Evolutionary conservation across 2,797 vertebrate genomes (phyloP).

Genomic region (Chiloscyllium punctatum): DNA sequence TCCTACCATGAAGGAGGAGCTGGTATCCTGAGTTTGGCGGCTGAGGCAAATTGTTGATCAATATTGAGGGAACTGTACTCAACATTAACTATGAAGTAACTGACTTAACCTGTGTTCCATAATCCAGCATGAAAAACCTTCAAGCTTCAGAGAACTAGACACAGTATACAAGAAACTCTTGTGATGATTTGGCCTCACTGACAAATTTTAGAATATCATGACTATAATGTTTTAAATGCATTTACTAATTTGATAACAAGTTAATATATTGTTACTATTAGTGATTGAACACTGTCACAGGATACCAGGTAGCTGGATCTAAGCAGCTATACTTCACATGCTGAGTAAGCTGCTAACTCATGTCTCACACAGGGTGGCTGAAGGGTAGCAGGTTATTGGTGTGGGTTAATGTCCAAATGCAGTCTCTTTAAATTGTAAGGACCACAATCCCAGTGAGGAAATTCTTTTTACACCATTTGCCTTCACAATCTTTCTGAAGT

Average conservation of each 20-base stretch:
- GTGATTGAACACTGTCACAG: not conserved
- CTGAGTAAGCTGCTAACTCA: not conserved
- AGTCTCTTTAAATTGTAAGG: not conserved
- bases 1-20: not conserved
- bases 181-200: not conserved
- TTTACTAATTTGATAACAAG: not conserved
- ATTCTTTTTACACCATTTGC: not conserved
- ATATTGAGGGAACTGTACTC: not conserved
- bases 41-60: not conserved
- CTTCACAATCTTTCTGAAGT: not conserved
- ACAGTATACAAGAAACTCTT: not conserved
- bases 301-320: not conserved
- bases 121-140: not conserved
- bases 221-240: not conserved
- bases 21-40: not conserved
- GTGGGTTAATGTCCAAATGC: not conserved
- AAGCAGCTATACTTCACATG: not conserved
- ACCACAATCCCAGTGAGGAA: not conserved
- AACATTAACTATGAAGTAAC: not conserved
- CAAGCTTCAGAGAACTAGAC: not conserved
- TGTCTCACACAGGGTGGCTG: not conserved
- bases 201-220: not conserved
- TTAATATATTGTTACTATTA: not conserved
- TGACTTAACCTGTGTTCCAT: not conserved
- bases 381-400: not conserved